A percentile compares a stretch with the other conserved stretches of the same genome.
Evolutionary conservation across 2,113 vertebrate species (phyloP).

Genomic region (Oreochromis niloticus): DNA sequence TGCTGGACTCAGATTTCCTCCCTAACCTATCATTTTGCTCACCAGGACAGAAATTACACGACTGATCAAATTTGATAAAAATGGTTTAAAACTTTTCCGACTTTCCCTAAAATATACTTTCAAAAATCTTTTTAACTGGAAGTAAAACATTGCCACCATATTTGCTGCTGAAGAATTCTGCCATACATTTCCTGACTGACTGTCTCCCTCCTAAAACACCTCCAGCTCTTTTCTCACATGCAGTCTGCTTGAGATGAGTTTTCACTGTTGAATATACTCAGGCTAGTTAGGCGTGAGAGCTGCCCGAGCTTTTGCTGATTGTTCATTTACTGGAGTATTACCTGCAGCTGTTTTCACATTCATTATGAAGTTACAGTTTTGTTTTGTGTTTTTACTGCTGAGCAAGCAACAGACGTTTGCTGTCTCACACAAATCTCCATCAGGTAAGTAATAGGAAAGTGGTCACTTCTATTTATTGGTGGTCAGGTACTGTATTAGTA

Average conservation of each 20-base stretch:
- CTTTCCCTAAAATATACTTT: neutral
- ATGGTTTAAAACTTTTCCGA: neutral
- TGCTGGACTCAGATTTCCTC: neutral
- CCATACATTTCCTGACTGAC: fast-evolving
- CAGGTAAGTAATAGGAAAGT: fast-evolving
- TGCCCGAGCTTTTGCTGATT: fast-evolving
- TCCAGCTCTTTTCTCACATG: neutral
- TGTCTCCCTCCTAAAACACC: neutral
- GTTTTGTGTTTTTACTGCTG: neutral
- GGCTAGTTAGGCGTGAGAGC: neutral
- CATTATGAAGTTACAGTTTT: fast-evolving
- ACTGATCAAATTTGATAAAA: neutral
- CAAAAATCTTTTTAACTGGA: neutral
- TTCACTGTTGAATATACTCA: neutral
- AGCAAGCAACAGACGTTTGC: neutral
- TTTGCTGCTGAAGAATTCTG: neutral
- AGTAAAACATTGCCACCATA: neutral
- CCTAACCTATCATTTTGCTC: neutral
- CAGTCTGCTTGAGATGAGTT: neutral
- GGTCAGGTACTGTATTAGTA: neutral
- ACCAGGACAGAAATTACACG: fast-evolving
- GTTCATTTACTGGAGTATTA: neutral
- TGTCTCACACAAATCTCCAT: neutral
- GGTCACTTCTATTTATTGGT: fast-evolving
- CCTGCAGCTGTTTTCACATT: neutral